Evolutionary conservation across 2,797 vertebrate species (phyloP), one percentile per base, ranked within the genome.

Genomic region (Echeneis naucrates): DNA sequence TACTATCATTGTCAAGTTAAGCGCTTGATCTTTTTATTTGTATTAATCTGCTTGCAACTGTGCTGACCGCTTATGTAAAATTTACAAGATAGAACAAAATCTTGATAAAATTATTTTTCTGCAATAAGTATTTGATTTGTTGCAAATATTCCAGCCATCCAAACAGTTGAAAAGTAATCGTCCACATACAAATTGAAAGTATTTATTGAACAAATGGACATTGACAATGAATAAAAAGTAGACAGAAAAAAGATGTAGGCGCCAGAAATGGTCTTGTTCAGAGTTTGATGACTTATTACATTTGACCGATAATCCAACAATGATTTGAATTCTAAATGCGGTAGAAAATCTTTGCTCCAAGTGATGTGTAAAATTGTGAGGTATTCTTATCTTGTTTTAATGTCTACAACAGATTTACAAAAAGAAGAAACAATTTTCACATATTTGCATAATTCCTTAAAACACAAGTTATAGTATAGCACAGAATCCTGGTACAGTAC

Each of bases 121-220:
- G 47, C n/a, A 45, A 42, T 23, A 16, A 6, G 12, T 55, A 42
- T 40, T 69, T 52, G 21, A 11, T 11, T 50, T 37, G 9, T 16
- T 40, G 53, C 21, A 33, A 2, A 16, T 53, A 55, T 51, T 72
- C 1, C 4, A 75, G 52, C 64, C 59, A 55, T 68, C 19, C 48
- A 77, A 52, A 42, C 7, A 27, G 51, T 40, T 24, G 37, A 60
- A 10, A 93, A 88, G 88, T 85, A 87, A 80, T 88, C 93, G 93
- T 93, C 86, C 94, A 93, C 90, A 79, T 81, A 81, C 71, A 89
- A 87, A 92, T 94, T 96, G 93, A 96, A 96, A 95, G 95, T 95
- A 94, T 97, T 97, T 97, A 97, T 97, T 95, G 92, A 94, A 96
- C 92, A 89, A 93, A 69, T 75, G 90, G 93, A 92, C 93, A 93